A percentile compares a stretch with the other conserved stretches of the same genome.
phyloP scores from a whole-genome alignment of 2,888 invertebrate species.

The Drosophila mimetica region DNA sequence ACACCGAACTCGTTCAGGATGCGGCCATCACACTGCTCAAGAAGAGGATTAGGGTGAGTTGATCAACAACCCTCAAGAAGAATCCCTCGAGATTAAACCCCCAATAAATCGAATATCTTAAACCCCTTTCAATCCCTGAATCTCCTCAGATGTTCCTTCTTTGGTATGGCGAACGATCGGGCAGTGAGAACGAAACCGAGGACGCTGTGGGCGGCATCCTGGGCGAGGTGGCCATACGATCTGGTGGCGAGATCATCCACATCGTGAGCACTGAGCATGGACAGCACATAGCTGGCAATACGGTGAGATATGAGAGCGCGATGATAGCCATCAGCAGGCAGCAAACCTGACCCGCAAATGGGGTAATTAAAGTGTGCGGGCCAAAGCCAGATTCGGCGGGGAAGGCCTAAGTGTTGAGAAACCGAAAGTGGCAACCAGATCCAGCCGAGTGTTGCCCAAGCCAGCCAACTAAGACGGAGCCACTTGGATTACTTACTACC shows the following conservation, averaged over 20 bases:
- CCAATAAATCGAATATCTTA: background rate
- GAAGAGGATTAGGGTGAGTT: conserved; percentile 85
- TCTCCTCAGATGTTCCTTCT: conserved; percentile 84
- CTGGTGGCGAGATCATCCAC: conserved; percentile 85
- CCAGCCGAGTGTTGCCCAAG: conserved; percentile 65
- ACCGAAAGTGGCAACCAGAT: conserved; percentile 66
- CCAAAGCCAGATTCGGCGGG: conserved; percentile 12
- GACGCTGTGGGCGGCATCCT: conserved; percentile 84
- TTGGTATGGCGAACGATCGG: conserved; percentile 85
- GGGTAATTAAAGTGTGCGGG: conserved; percentile 66
- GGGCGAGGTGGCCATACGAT: conserved; percentile 84
- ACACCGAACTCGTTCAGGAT: conserved; percentile 85
- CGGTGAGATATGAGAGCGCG: conserved; percentile 72
- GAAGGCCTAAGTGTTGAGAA: conserved; percentile 61
- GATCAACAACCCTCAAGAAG: background rate
- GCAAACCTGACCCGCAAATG: conserved; percentile 54
- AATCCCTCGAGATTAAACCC: background rate
- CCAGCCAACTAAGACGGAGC: conserved; percentile 75
- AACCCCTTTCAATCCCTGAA: background rate
- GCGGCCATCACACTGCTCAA: conserved; percentile 84
- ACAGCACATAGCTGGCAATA: conserved; percentile 82
- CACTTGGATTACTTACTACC: conserved; percentile 79
- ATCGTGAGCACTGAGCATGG: conserved; percentile 82
- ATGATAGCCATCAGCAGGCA: background rate
- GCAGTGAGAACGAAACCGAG: conserved; percentile 83